phyloP scores from a whole-genome alignment of 2,113 vertebrate species.

The Grammomys surdaster region DNA sequence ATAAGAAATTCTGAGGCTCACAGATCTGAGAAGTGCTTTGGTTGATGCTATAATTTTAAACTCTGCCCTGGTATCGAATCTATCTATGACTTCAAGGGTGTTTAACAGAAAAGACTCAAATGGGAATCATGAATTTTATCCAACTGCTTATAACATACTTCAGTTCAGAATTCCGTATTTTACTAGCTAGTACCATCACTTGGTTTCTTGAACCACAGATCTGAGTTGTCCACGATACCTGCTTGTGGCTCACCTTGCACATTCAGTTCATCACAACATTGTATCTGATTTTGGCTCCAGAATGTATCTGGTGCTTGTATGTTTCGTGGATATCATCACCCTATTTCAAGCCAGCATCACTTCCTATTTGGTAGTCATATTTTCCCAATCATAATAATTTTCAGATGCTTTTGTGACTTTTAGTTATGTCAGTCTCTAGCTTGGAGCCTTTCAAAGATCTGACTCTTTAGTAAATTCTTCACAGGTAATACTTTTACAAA shows the following conservation, averaged over 20 bases:
- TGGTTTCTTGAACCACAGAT: slow-evolving; percentile 36
- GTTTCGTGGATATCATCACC: not conserved
- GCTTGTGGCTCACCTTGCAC: not conserved
- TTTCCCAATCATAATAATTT: not conserved
- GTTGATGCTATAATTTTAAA: not conserved
- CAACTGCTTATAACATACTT: not conserved
- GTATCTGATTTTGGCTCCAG: not conserved
- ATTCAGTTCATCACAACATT: not conserved
- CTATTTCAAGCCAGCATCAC: not conserved
- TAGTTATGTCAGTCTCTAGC: not conserved
- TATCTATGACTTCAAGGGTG: not conserved
- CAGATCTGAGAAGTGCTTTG: not conserved
- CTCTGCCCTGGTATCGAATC: not conserved
- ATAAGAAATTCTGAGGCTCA: not conserved
- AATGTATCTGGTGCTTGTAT: not conserved
- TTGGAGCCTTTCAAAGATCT: not conserved
- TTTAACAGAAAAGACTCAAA: not conserved
- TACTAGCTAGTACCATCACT: not conserved
- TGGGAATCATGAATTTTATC: not conserved
- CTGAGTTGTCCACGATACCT: not conserved
- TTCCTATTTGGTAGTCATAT: not conserved
- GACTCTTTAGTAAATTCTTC: not conserved
- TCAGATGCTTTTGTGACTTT: not conserved
- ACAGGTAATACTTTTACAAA: not conserved
- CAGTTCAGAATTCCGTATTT: not conserved